Conservation (phyloP, 2,113 vertebrate species). For the Grammomys dolichurus region DNA sequence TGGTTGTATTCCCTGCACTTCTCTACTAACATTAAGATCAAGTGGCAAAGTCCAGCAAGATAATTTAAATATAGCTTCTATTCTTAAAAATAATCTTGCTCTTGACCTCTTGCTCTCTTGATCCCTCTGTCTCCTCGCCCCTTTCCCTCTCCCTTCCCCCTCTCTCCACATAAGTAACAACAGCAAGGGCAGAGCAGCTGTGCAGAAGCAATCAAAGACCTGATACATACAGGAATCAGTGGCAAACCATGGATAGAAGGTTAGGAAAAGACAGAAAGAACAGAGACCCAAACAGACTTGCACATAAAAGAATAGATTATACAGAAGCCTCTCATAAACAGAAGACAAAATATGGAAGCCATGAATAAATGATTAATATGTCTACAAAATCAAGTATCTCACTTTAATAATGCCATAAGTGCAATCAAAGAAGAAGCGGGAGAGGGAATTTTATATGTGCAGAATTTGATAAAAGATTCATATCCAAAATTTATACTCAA, state of each 20-base stretch:
- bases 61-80: constrained; percentile 45
- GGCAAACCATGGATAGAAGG: not conserved
- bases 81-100: not conserved
- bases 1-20: constrained; percentile 38
- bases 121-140: no score
- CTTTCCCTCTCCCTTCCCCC: no score
- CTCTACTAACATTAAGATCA: constrained; percentile 37
- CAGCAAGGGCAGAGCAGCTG: not conserved
- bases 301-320: constrained; percentile 25
- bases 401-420: constrained; percentile 1
- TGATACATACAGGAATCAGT: not conserved
- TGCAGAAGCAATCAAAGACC: constrained; percentile 42
- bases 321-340: constrained; percentile 26
- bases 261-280: constrained; percentile 20
- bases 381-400: constrained; percentile 58
- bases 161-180: not conserved
- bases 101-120: no score
- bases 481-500: not conserved
- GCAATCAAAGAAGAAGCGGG: constrained; percentile 43
- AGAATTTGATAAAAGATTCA: not conserved
- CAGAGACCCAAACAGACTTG: not conserved
- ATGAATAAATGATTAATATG: not conserved
- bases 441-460: not conserved
- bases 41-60: constrained; percentile 1
- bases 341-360: not conserved